Evolutionary conservation across 2,797 vertebrate genomes (phyloP).

Genomic region (Trichosurus vulpecula): DNA sequence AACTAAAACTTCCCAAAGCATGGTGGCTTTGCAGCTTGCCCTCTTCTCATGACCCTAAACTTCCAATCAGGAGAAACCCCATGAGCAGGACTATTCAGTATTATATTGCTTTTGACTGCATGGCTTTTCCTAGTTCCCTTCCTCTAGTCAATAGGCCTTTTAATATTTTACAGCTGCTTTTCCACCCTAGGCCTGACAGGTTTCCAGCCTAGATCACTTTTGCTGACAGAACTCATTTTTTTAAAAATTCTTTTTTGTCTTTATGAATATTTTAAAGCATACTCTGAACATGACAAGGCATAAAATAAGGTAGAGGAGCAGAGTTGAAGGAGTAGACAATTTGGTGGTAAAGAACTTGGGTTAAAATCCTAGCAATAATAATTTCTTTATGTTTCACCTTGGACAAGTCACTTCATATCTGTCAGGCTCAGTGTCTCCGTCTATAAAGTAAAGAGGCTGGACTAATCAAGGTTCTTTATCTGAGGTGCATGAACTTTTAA

Average conservation of each 20-base stretch:
- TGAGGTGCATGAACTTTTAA: background rate
- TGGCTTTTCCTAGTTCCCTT: background rate
- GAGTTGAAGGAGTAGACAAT: background rate
- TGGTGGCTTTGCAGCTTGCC: background rate
- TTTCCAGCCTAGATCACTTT: background rate
- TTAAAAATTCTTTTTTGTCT: background rate
- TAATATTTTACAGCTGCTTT: background rate
- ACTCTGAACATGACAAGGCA: background rate
- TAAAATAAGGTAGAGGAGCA: background rate
- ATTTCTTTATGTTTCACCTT: background rate
- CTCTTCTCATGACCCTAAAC: background rate
- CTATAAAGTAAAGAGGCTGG: background rate
- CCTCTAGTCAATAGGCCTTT: background rate
- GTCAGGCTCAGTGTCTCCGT: background rate
- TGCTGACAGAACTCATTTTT: constrained; percentile 2
- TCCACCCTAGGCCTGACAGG: background rate
- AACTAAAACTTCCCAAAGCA: constrained; percentile 2
- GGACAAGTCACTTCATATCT: background rate
- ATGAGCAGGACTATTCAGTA: background rate
- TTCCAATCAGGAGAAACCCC: constrained; percentile 7
- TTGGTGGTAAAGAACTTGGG: background rate
- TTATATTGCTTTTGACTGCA: background rate
- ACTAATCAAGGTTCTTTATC: background rate
- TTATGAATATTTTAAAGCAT: background rate
- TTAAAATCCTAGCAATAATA: background rate